Evolutionary conservation across 2,113 vertebrate species (phyloP), one percentile per base, ranked within the genome.

Genomic region (Rhea pennata): DNA sequence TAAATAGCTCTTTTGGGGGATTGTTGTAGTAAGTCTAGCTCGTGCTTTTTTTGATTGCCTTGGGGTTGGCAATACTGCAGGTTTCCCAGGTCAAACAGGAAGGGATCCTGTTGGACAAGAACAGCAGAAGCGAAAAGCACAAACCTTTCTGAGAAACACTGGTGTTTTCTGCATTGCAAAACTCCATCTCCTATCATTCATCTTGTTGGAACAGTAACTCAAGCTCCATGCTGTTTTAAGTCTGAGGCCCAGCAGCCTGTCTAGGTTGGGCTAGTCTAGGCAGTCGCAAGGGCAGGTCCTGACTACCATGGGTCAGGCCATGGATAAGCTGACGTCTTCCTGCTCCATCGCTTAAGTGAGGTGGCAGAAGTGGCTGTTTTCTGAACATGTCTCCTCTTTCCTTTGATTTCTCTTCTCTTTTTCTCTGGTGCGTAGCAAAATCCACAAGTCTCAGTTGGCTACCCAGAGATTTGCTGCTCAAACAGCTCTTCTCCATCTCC

Each of bases 51-150:
- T 81, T 72, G 39, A 48, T 94, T 0, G 1, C 92, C 82, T 72
- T 93, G 88, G 44, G 93, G 88, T 87, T 87, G 84, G 80, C 66
- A 82, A 96, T 87, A 75, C 40, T 94, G 88, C 96, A 94, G 74
- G 94, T 97, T 96, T 93, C 95, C 94, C 95, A 95, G 86, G 94
- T 93, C 91, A 96, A 16, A 90, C 93, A 27, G 42, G 91, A 92
- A 92, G 88, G 36, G 84, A 93, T 93, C 96, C 92, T 73, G 96
- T 94, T 92, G 96, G 95, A 44, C 96, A 62, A 96, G 95, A 96
- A 84, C 44, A 82, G 19, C 84, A 89, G 77, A 92, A 96, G 77
- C 48, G n/a, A 82, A 81, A 84, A 92, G 44, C 69, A 80, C 46
- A 72, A 93, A 64, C 62, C 73, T 46, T 66, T 51, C 80, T 90